phyloP scores from a whole-genome alignment of 1,140 invertebrate genomes.

The Diabrotica undecimpunctata region DNA sequence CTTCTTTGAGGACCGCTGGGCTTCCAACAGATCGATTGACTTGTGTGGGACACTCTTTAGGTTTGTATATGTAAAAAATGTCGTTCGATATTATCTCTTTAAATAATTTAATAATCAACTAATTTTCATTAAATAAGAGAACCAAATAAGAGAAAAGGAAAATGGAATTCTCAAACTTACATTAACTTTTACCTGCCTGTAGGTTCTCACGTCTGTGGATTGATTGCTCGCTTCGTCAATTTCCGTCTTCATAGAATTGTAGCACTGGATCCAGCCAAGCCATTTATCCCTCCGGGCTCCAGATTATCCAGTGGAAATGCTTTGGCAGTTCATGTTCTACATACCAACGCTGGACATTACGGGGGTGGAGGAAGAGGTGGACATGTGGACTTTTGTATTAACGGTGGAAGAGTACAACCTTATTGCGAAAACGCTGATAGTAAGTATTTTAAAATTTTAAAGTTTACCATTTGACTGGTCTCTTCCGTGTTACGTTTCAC shows the following conservation, averaged over 20 bases:
- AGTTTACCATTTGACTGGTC: too few species aligned
- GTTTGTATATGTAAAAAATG: constrained; percentile 33
- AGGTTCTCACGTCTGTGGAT: constrained; percentile 67
- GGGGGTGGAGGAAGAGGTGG: constrained; percentile 65
- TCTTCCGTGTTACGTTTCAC: too few species aligned
- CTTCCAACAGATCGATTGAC: constrained; percentile 58
- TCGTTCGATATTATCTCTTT: neutral
- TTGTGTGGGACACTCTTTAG: constrained; percentile 72
- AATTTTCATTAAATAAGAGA: neutral
- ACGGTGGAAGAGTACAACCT: constrained; percentile 68
- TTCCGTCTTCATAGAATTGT: constrained; percentile 62
- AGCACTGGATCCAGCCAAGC: constrained; percentile 71
- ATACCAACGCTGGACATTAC: constrained; percentile 73
- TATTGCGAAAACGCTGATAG: constrained; percentile 67
- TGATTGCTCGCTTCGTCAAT: constrained; percentile 62
- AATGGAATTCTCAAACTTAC: neutral
- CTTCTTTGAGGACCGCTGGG: constrained; percentile 57
- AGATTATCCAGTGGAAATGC: constrained; percentile 67
- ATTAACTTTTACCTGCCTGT: neutral
- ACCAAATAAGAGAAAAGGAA: too few species aligned
- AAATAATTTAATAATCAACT: neutral
- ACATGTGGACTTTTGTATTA: constrained; percentile 72
- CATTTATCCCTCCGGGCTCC: constrained; percentile 60
- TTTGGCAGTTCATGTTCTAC: constrained; percentile 67
- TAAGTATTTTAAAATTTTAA: constrained; percentile 42